These are phyloP conservation scores for Dynastes maya DNA, from an alignment of 2,888 invertebrate genomes.

Conservation along the genomic window DNA sequence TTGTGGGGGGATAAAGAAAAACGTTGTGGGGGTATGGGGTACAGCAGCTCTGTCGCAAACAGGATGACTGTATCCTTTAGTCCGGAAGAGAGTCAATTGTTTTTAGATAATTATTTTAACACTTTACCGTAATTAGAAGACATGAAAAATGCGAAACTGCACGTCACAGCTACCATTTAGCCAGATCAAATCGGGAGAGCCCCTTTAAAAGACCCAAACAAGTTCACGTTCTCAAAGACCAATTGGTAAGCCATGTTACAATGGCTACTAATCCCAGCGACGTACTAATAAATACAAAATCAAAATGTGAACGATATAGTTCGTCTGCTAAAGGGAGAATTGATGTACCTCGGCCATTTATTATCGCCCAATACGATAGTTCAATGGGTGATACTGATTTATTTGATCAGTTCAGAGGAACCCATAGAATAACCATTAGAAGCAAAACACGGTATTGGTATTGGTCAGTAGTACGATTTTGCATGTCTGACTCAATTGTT, in stretches of 20 bases:
- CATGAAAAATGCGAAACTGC: constrained; percentile 1
- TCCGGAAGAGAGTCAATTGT: not conserved
- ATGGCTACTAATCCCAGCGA: no score
- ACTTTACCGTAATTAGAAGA: not conserved
- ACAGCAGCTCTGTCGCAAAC: not conserved
- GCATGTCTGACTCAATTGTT: no score
- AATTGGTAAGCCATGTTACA: not conserved
- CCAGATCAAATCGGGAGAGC: not conserved
- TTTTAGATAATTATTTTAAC: constrained; percentile 1
- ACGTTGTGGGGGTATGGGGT: not conserved
- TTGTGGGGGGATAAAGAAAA: not conserved
- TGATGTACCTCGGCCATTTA: not conserved
- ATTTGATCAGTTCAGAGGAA: no score
- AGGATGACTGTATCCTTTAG: not conserved
- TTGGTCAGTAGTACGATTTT: no score
- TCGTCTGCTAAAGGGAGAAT: no score
- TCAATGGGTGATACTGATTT: no score
- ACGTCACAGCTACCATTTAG: constrained; percentile 2
- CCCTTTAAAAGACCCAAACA: not conserved
- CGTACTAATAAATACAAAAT: no score
- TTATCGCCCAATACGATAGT: not conserved
- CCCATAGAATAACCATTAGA: no score
- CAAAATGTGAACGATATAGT: no score
- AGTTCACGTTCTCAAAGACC: not conserved
- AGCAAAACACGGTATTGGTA: no score